Conservation (phyloP, 2,888 invertebrate species). For the Nomada goodeniana region DNA sequence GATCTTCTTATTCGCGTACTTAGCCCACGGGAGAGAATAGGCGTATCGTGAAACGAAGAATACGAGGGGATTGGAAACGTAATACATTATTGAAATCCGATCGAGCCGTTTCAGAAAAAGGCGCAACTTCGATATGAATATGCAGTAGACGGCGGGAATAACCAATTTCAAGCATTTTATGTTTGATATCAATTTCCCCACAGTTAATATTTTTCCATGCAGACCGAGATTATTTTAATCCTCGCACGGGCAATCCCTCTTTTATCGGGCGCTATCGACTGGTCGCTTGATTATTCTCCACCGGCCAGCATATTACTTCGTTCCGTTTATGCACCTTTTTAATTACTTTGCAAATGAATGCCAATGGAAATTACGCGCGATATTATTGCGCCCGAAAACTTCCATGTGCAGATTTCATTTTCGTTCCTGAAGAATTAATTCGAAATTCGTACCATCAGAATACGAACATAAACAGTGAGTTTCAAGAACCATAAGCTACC, state of each 20-base stretch:
- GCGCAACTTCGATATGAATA: slow-evolving; percentile 65
- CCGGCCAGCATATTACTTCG: slow-evolving; percentile 40
- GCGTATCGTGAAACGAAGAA: slow-evolving; percentile 19
- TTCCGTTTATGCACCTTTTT: slow-evolving; percentile 58
- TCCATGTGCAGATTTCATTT: slow-evolving; percentile 28
- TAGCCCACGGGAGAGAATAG: neutral
- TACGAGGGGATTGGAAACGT: slow-evolving; percentile 52
- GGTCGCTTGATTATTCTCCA: slow-evolving; percentile 47
- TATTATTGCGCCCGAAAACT: neutral
- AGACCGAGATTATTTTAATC: slow-evolving; percentile 60
- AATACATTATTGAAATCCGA: slow-evolving; percentile 75
- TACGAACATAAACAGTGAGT: slow-evolving; percentile 9
- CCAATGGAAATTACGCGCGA: slow-evolving; percentile 38
- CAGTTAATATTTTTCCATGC: slow-evolving; percentile 68
- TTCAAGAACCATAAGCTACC: neutral
- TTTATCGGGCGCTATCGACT: slow-evolving; percentile 46
- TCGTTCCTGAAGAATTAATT: slow-evolving; percentile 33
- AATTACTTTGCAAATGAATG: slow-evolving; percentile 62
- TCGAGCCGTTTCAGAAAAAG: slow-evolving; percentile 33
- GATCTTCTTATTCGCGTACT: slow-evolving; percentile 52
- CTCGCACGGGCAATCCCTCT: slow-evolving; percentile 40
- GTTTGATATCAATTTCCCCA: slow-evolving; percentile 70
- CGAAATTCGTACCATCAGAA: neutral
- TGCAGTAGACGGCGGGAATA: slow-evolving; percentile 65
- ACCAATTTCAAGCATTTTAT: slow-evolving; percentile 68